A percentile compares a stretch with the other conserved stretches of the same genome.
phyloP scores from a whole-genome alignment of 2,888 invertebrate genomes.

The Platycheirus albimanus region DNA sequence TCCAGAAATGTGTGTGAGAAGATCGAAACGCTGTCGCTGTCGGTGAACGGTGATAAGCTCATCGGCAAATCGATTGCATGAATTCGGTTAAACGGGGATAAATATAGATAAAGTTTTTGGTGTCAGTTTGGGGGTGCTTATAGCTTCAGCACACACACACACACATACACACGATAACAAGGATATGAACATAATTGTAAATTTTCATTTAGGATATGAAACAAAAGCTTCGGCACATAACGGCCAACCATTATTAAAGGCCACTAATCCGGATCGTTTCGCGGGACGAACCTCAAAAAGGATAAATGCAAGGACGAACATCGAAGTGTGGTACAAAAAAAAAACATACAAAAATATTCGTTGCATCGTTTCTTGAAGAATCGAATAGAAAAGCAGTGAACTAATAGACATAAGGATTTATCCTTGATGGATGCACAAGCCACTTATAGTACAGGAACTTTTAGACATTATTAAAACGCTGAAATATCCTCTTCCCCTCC shows the following conservation, averaged over 20 bases:
- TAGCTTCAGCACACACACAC: neutral
- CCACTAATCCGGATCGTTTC: constrained; percentile 49
- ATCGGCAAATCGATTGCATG: constrained; percentile 59
- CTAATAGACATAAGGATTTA: constrained; percentile 3
- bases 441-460: constrained; percentile 57
- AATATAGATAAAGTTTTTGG: constrained; percentile 37
- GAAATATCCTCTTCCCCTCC: neutral
- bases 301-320: constrained; percentile 14
- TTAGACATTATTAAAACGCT: constrained; percentile 59
- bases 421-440: constrained; percentile 55
- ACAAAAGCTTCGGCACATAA: constrained; percentile 51
- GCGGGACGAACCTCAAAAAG: constrained; percentile 20
- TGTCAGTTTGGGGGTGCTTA: constrained; percentile 25
- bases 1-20: constrained; percentile 45
- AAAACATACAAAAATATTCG: constrained; percentile 20
- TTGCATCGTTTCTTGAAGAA: constrained; percentile 2
- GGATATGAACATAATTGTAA: constrained; percentile 25
- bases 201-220: constrained; percentile 55
- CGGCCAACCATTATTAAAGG: constrained; percentile 35
- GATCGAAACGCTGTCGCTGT: constrained; percentile 64
- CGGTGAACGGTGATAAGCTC: constrained; percentile 62
- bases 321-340: constrained; percentile 1
- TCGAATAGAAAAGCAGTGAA: constrained; percentile 1
- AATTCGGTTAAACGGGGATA: constrained; percentile 55
- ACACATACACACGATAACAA: neutral